phyloP scores from a whole-genome alignment of 2,888 invertebrate species.

The Drosophila kokeensis region DNA sequence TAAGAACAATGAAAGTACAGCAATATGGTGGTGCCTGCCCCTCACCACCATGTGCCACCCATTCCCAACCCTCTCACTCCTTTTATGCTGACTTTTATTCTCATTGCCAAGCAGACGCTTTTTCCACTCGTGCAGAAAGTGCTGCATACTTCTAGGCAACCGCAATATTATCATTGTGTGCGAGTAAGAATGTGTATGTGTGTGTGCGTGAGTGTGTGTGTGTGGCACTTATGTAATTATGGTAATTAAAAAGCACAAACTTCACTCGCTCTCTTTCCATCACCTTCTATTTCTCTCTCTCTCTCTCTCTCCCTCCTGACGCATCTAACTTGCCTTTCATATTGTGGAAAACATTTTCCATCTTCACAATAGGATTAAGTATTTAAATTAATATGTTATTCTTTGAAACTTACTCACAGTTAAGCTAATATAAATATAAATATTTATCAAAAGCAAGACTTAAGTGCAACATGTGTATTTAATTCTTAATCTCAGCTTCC shows the following conservation, averaged over 20 bases:
- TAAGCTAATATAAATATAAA: background rate
- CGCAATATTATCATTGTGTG: conserved; percentile 51
- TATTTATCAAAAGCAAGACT: background rate
- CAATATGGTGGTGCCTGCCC: conserved; percentile 34
- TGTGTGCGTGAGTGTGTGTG: conserved; percentile 35
- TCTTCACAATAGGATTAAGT: background rate
- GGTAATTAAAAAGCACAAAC: conserved; percentile 75
- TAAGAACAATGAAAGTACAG: conserved; percentile 75
- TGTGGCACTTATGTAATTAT: conserved; percentile 77
- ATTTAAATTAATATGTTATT: conserved; percentile 5
- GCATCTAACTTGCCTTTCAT: conserved; percentile 49
- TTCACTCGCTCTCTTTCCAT: conserved; percentile 28
- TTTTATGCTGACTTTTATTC: conserved; percentile 7
- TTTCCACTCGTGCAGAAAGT: conserved; percentile 37
- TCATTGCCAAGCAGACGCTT: conserved; percentile 1
- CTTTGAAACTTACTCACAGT: background rate
- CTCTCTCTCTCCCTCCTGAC: conserved; percentile 38
- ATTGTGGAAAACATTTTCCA: background rate
- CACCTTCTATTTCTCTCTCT: conserved; percentile 14
- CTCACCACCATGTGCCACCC: background rate
- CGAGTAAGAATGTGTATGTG: background rate
- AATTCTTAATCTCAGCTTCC: background rate
- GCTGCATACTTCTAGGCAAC: conserved; percentile 75
- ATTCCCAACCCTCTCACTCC: background rate
- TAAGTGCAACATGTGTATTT: background rate